Percentiles rank a stretch among this genome's conserved stretches.
phyloP scores from a whole-genome alignment of 2,888 invertebrate species.

The Drosophila nigritarsus region DNA sequence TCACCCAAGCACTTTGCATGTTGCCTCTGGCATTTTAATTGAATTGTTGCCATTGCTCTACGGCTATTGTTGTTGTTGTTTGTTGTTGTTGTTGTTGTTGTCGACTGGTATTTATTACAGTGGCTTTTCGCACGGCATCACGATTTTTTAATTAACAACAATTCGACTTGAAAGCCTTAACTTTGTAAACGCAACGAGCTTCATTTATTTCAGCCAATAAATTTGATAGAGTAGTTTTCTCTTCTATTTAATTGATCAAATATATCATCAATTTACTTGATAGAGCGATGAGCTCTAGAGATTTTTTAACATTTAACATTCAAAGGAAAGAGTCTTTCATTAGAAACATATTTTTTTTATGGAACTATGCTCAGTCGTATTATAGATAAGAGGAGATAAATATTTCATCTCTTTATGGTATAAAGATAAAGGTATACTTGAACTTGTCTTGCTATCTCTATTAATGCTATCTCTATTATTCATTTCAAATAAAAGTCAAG shows the following conservation, averaged over 20 bases:
- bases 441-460: not conserved
- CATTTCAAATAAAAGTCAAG: not conserved
- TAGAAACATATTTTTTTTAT: not conserved
- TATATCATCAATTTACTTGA: not conserved
- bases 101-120: slow-evolving; percentile 61
- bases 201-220: not conserved
- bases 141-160: slow-evolving; percentile 72
- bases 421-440: no score
- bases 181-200: not conserved
- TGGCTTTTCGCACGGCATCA: slow-evolving; percentile 55
- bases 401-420: not conserved
- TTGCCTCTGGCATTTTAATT: slow-evolving; percentile 76
- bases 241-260: not conserved
- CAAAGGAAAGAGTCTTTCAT: not conserved
- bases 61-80: slow-evolving; percentile 22
- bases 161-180: slow-evolving; percentile 12
- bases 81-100: slow-evolving; percentile 20
- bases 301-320: not conserved
- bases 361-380: not conserved
- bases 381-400: not conserved
- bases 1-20: slow-evolving; percentile 71
- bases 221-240: not conserved
- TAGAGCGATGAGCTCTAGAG: rapidly evolving
- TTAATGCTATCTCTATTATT: not conserved
- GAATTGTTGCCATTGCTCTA: slow-evolving; percentile 74